phyloP scores from a whole-genome alignment of 1,140 invertebrate genomes.

The Drosophila kohkoa region DNA sequence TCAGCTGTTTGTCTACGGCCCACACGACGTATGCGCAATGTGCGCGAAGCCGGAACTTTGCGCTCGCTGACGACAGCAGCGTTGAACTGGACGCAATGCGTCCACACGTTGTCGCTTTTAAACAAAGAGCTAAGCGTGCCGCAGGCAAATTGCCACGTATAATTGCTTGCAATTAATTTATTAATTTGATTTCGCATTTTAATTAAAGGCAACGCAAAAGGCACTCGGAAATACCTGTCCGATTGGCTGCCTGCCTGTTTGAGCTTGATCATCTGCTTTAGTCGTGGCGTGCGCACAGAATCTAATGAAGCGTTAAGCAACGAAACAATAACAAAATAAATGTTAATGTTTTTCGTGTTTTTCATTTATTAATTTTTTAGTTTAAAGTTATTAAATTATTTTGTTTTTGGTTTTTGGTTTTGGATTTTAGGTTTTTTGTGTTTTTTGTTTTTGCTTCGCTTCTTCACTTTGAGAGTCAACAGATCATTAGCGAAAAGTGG shows the following conservation, averaged over 20 bases:
- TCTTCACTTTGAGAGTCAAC: background rate
- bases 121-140: conserved; percentile 6
- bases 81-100: conserved; percentile 64
- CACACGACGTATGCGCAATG: conserved; percentile 48
- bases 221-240: conserved; percentile 29
- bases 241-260: background rate
- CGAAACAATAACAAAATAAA: background rate
- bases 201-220: conserved; percentile 57
- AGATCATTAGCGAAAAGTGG: conserved; percentile 63
- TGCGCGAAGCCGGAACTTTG: conserved; percentile 31
- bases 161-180: conserved; percentile 57
- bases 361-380: conserved; percentile 30
- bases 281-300: conserved; percentile 32
- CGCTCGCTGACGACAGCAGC: conserved; percentile 9
- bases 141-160: conserved; percentile 34
- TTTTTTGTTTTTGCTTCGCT: conserved; percentile 15
- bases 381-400: conserved; percentile 20
- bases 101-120: conserved; percentile 54
- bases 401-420: conserved; percentile 2
- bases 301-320: conserved; percentile 52
- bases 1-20: conserved; percentile 31
- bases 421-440: conserved; percentile 8
- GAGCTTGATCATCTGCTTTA: no score
- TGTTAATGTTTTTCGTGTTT: conserved; percentile 7
- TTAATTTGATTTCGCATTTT: conserved; percentile 37